Evolutionary conservation across 2,797 vertebrate genomes (phyloP), one percentile per base, ranked within the genome.

Genomic region (Phoebastria nigripes): DNA sequence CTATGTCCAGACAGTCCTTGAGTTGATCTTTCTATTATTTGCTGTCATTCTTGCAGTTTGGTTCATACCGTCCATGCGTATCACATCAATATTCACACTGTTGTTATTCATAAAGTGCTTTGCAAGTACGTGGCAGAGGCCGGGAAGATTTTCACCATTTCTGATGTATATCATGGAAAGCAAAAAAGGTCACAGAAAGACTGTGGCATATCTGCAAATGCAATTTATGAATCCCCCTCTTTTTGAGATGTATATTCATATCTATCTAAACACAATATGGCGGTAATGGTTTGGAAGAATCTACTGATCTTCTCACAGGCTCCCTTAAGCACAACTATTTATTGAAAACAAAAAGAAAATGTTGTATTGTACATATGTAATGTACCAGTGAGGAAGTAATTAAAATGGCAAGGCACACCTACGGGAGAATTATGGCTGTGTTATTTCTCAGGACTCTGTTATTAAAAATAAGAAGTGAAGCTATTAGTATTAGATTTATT

Each of bases 401-500:
- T 54, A 47, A 52, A 65, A 26, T 58, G 59, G 44, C 59, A 59
- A 15, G 41, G 84, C 69, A 49, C 78, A 87, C 59, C 67, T 71
- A 13, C 15, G 22, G 39, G 35, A 80, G 63, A 78, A n/a, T 4
- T 3, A 54, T 4, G 16, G 33, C 72, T 72, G 39, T 20, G 3
- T 35, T 74, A 70, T 42, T 85, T 88, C 56, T 37, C 82, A 56
- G 58, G 90, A 31, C 49, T 54, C 51, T 21, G 41, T 59, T 89
- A 72, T 65, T 80, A 54, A 91, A 85, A 76, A 47, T 54, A 71
- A 4, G 8, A 41, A 82, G 39, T 41, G n/a, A 56, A 78, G 44
- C 35, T 82, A 63, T 90, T 95, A 85, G 49, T 39, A 66, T 87
- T 39, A 77, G 76, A 79, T 90, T 71, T 69, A 94, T 81, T 91